These are phyloP conservation scores for Apotomis turbidana DNA, from an alignment of 2,888 invertebrate species.

Conservation along the genomic window DNA sequence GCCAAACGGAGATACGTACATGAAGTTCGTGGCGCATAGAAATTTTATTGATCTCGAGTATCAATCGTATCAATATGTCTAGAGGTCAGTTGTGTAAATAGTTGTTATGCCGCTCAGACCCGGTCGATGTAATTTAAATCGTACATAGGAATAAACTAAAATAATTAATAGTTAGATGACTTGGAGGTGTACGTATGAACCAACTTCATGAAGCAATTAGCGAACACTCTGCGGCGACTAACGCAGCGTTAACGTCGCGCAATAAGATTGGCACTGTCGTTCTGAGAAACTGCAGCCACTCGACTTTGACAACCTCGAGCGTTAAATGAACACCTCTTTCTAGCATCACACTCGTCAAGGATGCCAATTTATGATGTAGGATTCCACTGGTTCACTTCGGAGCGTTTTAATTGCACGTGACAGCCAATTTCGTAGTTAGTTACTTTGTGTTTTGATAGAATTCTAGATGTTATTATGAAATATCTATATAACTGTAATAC, in stretches of 20 bases:
- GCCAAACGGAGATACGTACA: too few relatives aligned
- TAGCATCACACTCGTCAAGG: background rate
- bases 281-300: conserved; percentile 8
- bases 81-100: too few relatives aligned
- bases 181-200: too few relatives aligned
- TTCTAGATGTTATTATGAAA: too few relatives aligned
- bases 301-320: background rate
- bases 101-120: too few relatives aligned
- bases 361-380: background rate
- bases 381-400: background rate
- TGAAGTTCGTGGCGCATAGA: too few relatives aligned
- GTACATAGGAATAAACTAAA: too few relatives aligned
- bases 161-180: too few relatives aligned
- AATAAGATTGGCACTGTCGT: background rate
- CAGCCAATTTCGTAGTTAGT: background rate
- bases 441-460: too few relatives aligned
- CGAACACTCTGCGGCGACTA: background rate
- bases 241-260: background rate
- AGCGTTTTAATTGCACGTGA: background rate
- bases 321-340: conserved; percentile 16
- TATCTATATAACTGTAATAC: too few relatives aligned
- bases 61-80: conserved; percentile 49
- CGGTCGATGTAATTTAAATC: background rate
- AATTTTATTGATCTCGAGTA: too few relatives aligned
- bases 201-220: background rate